A percentile compares a stretch with the other conserved stretches of the same genome.
phyloP scores from a whole-genome alignment of 2,888 invertebrate genomes.

The Elgonia sp. region DNA sequence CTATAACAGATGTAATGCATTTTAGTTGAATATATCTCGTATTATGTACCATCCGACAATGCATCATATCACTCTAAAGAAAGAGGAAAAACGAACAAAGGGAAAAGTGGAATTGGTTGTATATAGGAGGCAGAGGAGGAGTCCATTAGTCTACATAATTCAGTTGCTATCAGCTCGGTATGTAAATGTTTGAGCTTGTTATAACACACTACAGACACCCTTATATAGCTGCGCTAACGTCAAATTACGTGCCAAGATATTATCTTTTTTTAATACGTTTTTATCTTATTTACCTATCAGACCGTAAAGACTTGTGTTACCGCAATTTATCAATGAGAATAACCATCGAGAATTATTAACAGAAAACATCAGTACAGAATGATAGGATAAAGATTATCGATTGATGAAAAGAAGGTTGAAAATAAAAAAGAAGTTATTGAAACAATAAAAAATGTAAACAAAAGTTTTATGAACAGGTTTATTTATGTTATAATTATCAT shows the following conservation, averaged over 20 bases:
- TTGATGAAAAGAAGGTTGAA: neutral
- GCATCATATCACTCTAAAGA: conserved; percentile 67
- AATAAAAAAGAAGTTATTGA: neutral
- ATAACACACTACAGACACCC: conserved; percentile 72
- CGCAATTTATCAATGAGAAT: neutral
- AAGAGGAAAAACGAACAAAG: conserved; percentile 61
- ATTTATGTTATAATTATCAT: too few relatives aligned
- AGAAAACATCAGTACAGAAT: neutral
- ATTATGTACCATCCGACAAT: conserved; percentile 67
- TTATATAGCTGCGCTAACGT: conserved; percentile 64
- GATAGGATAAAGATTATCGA: neutral
- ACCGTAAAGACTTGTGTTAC: conserved; percentile 3
- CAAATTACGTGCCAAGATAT: conserved; percentile 58
- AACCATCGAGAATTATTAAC: neutral
- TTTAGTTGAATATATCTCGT: conserved; percentile 60
- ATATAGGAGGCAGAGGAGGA: conserved; percentile 70
- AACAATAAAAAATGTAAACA: too few relatives aligned
- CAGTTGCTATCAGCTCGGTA: conserved; percentile 79
- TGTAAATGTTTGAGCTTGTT: conserved; percentile 83
- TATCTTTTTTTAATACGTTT: conserved; percentile 57
- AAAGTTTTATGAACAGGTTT: too few relatives aligned
- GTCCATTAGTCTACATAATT: conserved; percentile 81
- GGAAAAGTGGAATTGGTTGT: conserved; percentile 54
- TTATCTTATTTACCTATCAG: conserved; percentile 56
- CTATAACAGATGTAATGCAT: conserved; percentile 61